These are phyloP conservation scores for Cettia cetti DNA, from an alignment of 2,113 vertebrate genomes.

Conservation along the genomic window DNA sequence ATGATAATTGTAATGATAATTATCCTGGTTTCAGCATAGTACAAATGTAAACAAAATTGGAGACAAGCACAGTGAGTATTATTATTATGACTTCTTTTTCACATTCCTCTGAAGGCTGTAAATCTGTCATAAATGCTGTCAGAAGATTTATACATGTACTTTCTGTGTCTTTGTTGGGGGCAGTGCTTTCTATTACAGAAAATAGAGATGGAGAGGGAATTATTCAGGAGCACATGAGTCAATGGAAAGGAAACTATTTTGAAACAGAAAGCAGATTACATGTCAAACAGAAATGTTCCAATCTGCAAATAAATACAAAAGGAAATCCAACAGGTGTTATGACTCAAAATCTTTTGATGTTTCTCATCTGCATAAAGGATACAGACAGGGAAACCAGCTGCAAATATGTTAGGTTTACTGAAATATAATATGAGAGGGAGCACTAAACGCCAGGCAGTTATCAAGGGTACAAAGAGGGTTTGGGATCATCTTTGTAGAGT, in stretches of 20 bases:
- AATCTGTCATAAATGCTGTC: neutral
- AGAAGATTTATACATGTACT: neutral
- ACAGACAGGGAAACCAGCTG: neutral
- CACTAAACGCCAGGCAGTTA: constrained; percentile 7
- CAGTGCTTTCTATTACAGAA: neutral
- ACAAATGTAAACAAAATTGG: neutral
- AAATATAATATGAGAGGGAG: neutral
- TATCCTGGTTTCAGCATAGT: neutral
- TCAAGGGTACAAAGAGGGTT: neutral
- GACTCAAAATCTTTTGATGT: neutral
- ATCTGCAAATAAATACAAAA: neutral
- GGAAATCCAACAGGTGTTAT: neutral
- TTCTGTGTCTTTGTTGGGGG: neutral
- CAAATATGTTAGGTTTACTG: constrained; percentile 16
- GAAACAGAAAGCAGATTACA: constrained; percentile 7
- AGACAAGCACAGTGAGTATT: neutral
- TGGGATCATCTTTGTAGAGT: neutral
- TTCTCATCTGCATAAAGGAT: constrained; percentile 14
- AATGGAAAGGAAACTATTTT: constrained; percentile 16
- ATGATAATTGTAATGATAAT: neutral
- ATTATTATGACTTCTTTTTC: neutral
- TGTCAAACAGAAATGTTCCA: neutral
- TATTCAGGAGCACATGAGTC: neutral
- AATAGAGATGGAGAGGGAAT: neutral
- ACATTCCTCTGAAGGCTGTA: neutral